These are phyloP conservation scores for Pelvicachromis taeniatus DNA, from an alignment of 2,113 vertebrate species.

Conservation along the genomic window DNA sequence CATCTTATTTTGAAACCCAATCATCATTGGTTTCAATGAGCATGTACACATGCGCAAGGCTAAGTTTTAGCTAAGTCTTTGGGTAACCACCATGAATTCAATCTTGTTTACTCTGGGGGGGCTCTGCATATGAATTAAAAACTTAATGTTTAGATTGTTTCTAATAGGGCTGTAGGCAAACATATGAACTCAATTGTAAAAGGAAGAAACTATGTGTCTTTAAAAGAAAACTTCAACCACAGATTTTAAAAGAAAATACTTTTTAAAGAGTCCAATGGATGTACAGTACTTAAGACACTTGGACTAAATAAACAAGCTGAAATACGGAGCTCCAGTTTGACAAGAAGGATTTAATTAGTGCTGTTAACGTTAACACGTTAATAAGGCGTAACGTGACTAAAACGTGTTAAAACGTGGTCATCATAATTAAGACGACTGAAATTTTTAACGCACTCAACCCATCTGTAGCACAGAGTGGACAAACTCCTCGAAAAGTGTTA, in stretches of 20 bases:
- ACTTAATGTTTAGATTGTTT: slow-evolving; percentile 11
- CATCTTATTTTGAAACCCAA: not conserved
- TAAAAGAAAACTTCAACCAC: not conserved
- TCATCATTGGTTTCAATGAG: not conserved
- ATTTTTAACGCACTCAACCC: too few relatives aligned
- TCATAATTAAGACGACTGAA: too few relatives aligned
- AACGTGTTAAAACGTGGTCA: too few relatives aligned
- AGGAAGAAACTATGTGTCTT: not conserved
- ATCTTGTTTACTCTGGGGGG: slow-evolving; percentile 8
- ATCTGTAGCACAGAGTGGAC: too few relatives aligned
- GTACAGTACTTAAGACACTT: not conserved
- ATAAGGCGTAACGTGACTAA: too few relatives aligned
- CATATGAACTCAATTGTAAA: slow-evolving; percentile 8
- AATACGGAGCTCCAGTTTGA: not conserved
- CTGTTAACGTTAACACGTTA: too few relatives aligned
- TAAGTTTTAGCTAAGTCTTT: not conserved
- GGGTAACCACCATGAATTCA: not conserved
- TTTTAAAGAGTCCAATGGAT: not conserved
- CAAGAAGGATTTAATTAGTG: not conserved
- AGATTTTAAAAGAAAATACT: not conserved
- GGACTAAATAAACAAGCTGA: not conserved
- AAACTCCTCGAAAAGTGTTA: too few relatives aligned
- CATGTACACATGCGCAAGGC: not conserved
- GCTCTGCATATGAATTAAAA: not conserved
- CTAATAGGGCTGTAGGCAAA: not conserved